Evolutionary conservation across 2,113 vertebrate genomes (phyloP).

Genomic region (Hylia prasina): DNA sequence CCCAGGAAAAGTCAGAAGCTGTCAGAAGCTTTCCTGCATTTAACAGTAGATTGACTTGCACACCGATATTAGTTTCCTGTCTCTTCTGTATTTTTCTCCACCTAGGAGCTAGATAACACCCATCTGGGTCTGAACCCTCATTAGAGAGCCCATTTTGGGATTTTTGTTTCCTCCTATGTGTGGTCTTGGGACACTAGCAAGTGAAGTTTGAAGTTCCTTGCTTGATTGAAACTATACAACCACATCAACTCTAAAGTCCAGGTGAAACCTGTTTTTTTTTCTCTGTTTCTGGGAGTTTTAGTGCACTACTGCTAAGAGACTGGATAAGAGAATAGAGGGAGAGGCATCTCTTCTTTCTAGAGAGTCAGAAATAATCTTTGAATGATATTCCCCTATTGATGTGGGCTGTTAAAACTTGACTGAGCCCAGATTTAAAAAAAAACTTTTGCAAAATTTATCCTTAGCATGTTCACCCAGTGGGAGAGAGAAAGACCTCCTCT

Average conservation of each 20-base stretch:
- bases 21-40: not conserved
- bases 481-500: conserved; percentile 4
- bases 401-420: not conserved
- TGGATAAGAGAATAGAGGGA: not conserved
- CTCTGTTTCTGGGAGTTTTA: not conserved
- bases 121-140: not conserved
- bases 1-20: not conserved
- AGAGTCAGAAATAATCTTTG: not conserved
- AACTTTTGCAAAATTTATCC: not conserved
- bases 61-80: not conserved
- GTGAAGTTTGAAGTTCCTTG: not conserved
- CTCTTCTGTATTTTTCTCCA: not conserved
- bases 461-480: not conserved
- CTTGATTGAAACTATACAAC: not conserved
- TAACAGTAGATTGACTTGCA: not conserved
- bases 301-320: not conserved
- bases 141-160: not conserved
- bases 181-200: not conserved
- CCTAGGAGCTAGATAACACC: not conserved
- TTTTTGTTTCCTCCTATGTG: not conserved
- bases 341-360: not conserved
- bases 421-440: not conserved
- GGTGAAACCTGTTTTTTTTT: not conserved
- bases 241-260: not conserved
- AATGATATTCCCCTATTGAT: not conserved